A percentile compares a stretch with the other conserved stretches of the same genome.
phyloP scores from a whole-genome alignment of 2,888 invertebrate genomes.

The Dione vanillae region DNA sequence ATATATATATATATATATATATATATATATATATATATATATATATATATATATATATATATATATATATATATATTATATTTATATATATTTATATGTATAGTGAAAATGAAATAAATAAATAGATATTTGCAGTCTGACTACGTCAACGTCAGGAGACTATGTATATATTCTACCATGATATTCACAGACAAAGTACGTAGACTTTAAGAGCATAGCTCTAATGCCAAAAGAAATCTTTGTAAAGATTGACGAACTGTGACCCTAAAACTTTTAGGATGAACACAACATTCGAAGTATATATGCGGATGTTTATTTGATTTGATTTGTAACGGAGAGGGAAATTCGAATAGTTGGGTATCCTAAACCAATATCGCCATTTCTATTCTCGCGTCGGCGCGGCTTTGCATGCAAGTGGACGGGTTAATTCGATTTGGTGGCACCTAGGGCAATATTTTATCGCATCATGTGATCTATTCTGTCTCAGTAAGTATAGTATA shows the following conservation, averaged over 20 bases:
- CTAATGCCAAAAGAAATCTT: not conserved
- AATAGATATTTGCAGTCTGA: no score
- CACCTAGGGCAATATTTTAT: conserved; percentile 82
- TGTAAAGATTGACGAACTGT: conserved; percentile 15
- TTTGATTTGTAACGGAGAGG: conserved; percentile 59
- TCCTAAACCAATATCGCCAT: conserved; percentile 77
- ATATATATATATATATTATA: no score
- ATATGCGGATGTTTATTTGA: conserved; percentile 46
- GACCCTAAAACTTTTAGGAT: conserved; percentile 34
- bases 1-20: no score
- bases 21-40: no score
- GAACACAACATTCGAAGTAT: conserved; percentile 43
- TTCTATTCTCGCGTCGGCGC: conserved; percentile 76
- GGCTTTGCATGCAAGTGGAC: conserved; percentile 83
- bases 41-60: no score
- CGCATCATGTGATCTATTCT: conserved; percentile 84
- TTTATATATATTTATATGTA: no score
- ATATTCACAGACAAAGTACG: not conserved
- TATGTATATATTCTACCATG: not conserved
- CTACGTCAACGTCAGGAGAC: not conserved
- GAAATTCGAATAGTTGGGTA: conserved; percentile 68
- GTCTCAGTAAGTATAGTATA: conserved; percentile 78
- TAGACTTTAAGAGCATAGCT: not conserved
- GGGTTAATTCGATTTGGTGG: conserved; percentile 83
- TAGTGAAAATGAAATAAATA: no score